Base-by-base conservation (phyloP, 1,140 invertebrate species). In the Drosophila quadrilineata region DNA sequence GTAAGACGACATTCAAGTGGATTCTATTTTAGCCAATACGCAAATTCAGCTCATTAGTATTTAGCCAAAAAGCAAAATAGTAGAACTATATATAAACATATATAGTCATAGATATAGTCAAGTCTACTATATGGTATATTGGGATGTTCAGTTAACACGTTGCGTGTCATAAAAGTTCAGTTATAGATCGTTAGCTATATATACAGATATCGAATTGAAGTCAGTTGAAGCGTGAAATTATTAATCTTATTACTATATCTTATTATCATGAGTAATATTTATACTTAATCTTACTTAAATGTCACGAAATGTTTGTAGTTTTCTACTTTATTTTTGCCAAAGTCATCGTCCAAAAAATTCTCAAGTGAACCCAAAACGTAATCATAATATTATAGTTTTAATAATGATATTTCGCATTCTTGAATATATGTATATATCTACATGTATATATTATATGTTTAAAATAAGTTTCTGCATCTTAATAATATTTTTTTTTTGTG, bases 1-100 rank as follows among this genome's bases (percentile, higher is more conserved):
- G 77, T 84, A 84, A 84, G 74, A 77, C 79, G 77, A 77, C 77
- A 84, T 85, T 84, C 73, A 85, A 85, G 71, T 85, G 74, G n/a
- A n/a, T 84, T 85, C 85, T 82, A 67, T 69, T 82, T 82, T 82
- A 82, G 76, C 58, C 63, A 75, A 75, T 71, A 67, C 70, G 77
- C 70, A 74, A 68, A 36, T 62, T 62, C 24, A 40, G 53, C 10
- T 21, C n/a, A 40, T 40, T 43, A 26, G 50, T 58, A 16, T 22
- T 48, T 58, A 54, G 26, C 19, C 31, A 28, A 28, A n/a, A n/a
- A n/a, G n/a, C n/a, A n/a, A n/a, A n/a, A n/a, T n/a, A n/a, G n/a
- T n/a, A n/a, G n/a, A n/a, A n/a, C n/a, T n/a, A n/a, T n/a, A n/a
- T n/a, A n/a, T n/a, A n/a, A n/a, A 16, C 22, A 52, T 12, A 12